Conservation (phyloP, 2,888 invertebrate genomes). For the Agrotis segetum region DNA sequence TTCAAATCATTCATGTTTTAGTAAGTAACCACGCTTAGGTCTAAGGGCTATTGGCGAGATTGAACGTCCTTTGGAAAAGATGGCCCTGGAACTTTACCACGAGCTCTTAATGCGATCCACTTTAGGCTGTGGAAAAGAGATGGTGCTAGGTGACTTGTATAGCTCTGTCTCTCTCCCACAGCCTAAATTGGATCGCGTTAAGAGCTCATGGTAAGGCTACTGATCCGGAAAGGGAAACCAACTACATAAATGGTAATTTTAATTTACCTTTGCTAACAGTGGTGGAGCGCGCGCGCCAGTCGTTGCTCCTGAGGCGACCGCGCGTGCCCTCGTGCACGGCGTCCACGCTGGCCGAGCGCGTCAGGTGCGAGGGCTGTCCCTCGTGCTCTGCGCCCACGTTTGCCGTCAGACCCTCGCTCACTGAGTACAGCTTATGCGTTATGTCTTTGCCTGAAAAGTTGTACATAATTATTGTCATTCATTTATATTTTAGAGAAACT, state of each 20-base stretch:
- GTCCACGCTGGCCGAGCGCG: slow-evolving; percentile 94
- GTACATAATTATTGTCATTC: slow-evolving; percentile 17
- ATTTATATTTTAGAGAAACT: not conserved
- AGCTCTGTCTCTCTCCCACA: no score
- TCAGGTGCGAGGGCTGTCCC: slow-evolving; percentile 87
- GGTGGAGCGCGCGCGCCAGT: slow-evolving; percentile 89
- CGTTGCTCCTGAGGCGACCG: slow-evolving; percentile 93
- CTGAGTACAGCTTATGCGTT: slow-evolving; percentile 95
- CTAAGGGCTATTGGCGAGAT: not conserved
- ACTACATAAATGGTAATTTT: no score
- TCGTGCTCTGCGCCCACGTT: slow-evolving; percentile 85
- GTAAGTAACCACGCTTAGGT: slow-evolving; percentile 21
- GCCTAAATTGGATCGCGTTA: no score
- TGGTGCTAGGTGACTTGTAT: no score
- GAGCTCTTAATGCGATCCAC: no score
- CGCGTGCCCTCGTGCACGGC: slow-evolving; percentile 95
- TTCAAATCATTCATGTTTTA: slow-evolving; percentile 13
- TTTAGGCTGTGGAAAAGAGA: no score
- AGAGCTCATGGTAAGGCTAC: no score
- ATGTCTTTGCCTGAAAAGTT: slow-evolving; percentile 93
- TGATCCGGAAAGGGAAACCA: no score
- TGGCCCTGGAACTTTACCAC: no score
- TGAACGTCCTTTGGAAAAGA: no score
- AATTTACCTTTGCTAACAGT: slow-evolving; percentile 78
- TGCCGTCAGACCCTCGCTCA: slow-evolving; percentile 93